Conservation (phyloP, 2,888 invertebrate species). For the Formica aserva region DNA sequence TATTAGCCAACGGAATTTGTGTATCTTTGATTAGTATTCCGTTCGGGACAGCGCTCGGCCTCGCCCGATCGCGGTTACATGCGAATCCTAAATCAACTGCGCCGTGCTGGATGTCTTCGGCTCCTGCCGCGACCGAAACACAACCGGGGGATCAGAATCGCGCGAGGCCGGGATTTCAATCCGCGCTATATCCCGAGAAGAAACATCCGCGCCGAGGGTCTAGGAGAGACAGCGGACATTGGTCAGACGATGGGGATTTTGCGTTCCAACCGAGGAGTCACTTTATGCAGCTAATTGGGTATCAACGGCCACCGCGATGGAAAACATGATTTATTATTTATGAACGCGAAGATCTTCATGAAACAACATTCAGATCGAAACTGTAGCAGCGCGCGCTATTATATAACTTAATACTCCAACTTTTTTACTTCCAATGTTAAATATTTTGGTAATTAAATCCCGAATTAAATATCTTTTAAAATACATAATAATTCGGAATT, state of each 20-base stretch:
- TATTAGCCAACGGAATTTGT: conserved; percentile 85
- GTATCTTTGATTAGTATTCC: conserved; percentile 86
- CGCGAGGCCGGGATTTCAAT: conserved; percentile 62
- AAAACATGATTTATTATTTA: conserved; percentile 32
- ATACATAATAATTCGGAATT: neutral
- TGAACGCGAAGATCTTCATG: neutral
- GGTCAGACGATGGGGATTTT: conserved; percentile 56
- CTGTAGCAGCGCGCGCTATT: neutral
- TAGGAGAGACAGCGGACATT: conserved; percentile 44
- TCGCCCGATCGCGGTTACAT: conserved; percentile 82
- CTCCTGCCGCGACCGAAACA: conserved; percentile 61
- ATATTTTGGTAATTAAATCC: neutral
- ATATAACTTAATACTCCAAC: too few relatives aligned
- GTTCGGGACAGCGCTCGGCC: conserved; percentile 80
- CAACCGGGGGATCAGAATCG: conserved; percentile 59
- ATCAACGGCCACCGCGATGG: conserved; percentile 33
- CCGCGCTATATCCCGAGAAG: conserved; percentile 64
- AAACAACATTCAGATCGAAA: conserved; percentile 14
- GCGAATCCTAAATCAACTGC: conserved; percentile 84
- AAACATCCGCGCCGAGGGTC: conserved; percentile 54
- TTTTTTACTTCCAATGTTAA: neutral
- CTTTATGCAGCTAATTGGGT: conserved; percentile 58
- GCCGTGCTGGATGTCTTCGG: conserved; percentile 75
- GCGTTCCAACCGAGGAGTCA: conserved; percentile 42
- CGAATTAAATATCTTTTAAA: neutral